Evolutionary conservation across 2,113 vertebrate genomes (phyloP), one percentile per base, ranked within the genome.

Genomic region (Amia ocellicauda): DNA sequence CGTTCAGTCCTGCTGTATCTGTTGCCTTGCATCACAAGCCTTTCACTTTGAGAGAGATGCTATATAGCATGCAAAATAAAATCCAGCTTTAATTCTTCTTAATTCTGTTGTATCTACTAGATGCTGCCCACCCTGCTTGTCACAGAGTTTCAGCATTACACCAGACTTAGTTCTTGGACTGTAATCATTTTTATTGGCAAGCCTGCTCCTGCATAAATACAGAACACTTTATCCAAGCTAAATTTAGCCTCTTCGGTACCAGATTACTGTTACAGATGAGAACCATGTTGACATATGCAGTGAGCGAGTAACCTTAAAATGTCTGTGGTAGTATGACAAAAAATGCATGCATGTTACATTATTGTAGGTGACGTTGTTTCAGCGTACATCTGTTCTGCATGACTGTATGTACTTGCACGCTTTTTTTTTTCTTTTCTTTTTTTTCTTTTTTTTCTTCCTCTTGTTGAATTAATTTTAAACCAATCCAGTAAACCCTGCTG

Each of bases 141-240:
- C 58, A 47, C 55, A 57, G 54, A 40, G 31, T 58, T 56, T 24
- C 64, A 23, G 36, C 60, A 62, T 68, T 24, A 59, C 72, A 64
- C 67, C 58, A 58, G 47, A 42, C 58, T 67, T 69, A 69, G 67
- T 71, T 63, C 58, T 51, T 49, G 19, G 24, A 52, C 51, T 57
- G 51, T 66, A 60, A 67, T 69, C 52, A 57, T 58, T 16, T 66
- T 63, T 67, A 67, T 45, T 58, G 13, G 60, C 71, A 61, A 41
- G 57, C 20, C 11, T 28, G 20, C 28, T 28, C 26, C 29, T 67
- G 51, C 68, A 27, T 66, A 68, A 70, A 52, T 52, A 61, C 50
- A 70, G 64, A 63, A 60, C 36, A 16, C 27, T 54, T 45, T 3
- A 26, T 65, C 63, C 57, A 26, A 49, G 45, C 28, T 22, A 67